Evolutionary conservation across 2,797 vertebrate genomes (phyloP), one percentile per base, ranked within the genome.

Genomic region (Eulemur albifrons): DNA sequence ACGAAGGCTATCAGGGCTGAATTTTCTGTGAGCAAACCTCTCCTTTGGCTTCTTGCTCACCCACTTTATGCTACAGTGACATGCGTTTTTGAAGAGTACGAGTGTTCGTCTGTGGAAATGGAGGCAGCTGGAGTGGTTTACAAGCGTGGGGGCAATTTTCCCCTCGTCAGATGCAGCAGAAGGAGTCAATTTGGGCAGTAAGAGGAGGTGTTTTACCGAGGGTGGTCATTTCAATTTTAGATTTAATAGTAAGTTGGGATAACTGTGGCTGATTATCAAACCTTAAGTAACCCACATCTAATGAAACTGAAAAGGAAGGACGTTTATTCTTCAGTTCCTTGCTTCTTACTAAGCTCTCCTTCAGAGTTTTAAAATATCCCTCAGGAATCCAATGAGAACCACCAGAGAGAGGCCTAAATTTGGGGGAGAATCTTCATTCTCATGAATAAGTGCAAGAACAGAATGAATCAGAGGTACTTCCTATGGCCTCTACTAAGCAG

Each of bases 191-290:
- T 87, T 2, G 0, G 69, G 88, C 4, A 23, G n/a, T 15, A 25
- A 72, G 35, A 80, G 38, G 40, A 76, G 40, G 6, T 35, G 25
- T 83, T 72, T 65, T n/a, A 2, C 72, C 67, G n/a, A 79, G 63
- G 20, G 27, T 32, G 20, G 32, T 57, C 59, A 20, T 59, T 88
- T 54, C 23, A 8, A 4, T 93, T 95, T 93, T 84, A 88, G 61
- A 70, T 69, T 80, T 81, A 89, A 67, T 93, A 77, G 80, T 27
- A 72, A 4, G 2, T 30, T 45, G 52, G 80, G 75, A 38, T 67
- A 38, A 50, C 32, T 59, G 20, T 57, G 35, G 20, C 79, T 45
- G 21, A 38, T n/a, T 23, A 13, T 40, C 30, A 15, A 27, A 48
- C 50, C 50, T 75, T 9, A 40, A 27, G 72, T n/a, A 23, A 67